phyloP scores from a whole-genome alignment of 2,113 vertebrate species.

The Protobothrops mucrosquamatus region DNA sequence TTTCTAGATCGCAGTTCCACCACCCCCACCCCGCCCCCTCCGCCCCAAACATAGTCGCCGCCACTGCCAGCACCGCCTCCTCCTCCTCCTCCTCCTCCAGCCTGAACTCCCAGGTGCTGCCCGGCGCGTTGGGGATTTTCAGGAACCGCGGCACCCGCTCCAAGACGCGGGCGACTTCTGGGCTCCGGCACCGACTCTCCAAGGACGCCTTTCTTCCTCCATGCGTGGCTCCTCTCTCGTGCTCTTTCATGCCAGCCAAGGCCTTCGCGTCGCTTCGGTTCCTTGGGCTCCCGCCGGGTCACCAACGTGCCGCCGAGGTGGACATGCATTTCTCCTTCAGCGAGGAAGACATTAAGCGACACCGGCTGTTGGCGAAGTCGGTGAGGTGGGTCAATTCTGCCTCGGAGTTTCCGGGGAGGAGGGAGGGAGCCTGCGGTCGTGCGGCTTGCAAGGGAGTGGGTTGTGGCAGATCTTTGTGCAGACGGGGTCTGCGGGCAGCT shows the following conservation, averaged over 20 bases:
- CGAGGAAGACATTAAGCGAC: constrained; percentile 64
- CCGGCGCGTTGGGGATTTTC: not conserved
- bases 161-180: too few species aligned
- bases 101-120: not conserved
- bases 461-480: not conserved
- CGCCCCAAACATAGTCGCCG: not conserved
- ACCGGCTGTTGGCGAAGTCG: constrained; percentile 51
- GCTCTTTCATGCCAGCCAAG: constrained; percentile 30
- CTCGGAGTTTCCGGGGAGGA: not conserved
- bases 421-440: not conserved
- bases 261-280: constrained; percentile 50
- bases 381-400: constrained; percentile 62
- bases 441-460: not conserved
- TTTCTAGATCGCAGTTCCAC: not conserved
- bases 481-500: not conserved
- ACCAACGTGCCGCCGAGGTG: constrained; percentile 16
- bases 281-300: constrained; percentile 31
- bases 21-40: not conserved
- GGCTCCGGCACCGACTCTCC: not conserved
- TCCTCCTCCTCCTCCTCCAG: not conserved
- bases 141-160: not conserved
- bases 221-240: constrained; percentile 10
- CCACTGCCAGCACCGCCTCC: not conserved
- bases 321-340: constrained; percentile 67
- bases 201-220: not conserved